phyloP scores from a whole-genome alignment of 1,140 invertebrate species.

The Bursaphelenchus mucronatus region DNA sequence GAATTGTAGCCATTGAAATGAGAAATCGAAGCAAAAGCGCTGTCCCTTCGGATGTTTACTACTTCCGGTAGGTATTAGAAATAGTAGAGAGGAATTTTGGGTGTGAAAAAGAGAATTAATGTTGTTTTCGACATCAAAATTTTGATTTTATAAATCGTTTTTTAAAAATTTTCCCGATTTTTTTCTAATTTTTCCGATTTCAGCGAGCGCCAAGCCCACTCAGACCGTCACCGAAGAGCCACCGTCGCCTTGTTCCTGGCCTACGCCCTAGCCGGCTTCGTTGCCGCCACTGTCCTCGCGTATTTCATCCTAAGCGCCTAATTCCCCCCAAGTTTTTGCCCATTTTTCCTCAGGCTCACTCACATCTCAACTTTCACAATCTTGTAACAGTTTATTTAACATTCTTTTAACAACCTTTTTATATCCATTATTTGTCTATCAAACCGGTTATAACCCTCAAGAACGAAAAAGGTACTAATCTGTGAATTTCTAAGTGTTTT shows the following conservation, averaged over 20 bases:
- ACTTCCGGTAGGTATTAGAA: constrained; percentile 31
- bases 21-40: constrained; percentile 30
- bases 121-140: neutral
- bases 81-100: constrained; percentile 4
- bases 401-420: too few relatives aligned
- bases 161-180: neutral
- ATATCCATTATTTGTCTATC: too few relatives aligned
- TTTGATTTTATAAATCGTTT: constrained; percentile 3
- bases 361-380: too few relatives aligned
- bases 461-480: too few relatives aligned
- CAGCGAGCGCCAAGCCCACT: constrained; percentile 19
- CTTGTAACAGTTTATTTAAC: too few relatives aligned
- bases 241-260: constrained; percentile 14
- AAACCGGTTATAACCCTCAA: too few relatives aligned
- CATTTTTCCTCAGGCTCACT: too few relatives aligned
- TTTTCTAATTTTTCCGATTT: constrained; percentile 22
- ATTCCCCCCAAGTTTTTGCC: too few relatives aligned
- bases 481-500: too few relatives aligned
- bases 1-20: constrained; percentile 36
- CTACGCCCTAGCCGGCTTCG: constrained; percentile 16
- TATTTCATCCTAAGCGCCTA: neutral
- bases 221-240: constrained; percentile 3
- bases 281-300: constrained; percentile 15
- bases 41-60: constrained; percentile 31
- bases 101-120: neutral